phyloP scores from a whole-genome alignment of 2,888 invertebrate species.

The Nymphalis polychloros region DNA sequence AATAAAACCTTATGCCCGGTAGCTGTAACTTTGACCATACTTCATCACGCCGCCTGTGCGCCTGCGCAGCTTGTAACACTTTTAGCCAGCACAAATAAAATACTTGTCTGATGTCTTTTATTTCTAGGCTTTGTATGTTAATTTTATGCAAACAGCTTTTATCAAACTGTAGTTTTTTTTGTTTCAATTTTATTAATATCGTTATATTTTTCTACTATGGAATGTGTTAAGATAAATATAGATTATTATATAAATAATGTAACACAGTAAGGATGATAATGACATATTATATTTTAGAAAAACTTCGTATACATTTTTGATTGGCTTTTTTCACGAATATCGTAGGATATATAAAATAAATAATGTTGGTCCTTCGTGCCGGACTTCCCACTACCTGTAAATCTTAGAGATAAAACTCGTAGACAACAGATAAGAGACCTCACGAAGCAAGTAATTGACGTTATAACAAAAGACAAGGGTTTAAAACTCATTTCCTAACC shows the following conservation, averaged over 20 bases:
- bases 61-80: slow-evolving; percentile 47
- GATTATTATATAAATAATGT: too few relatives aligned
- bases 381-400: slow-evolving; percentile 64
- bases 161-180: not conserved
- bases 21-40: slow-evolving; percentile 45
- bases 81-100: slow-evolving; percentile 40
- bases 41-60: slow-evolving; percentile 46
- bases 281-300: too few relatives aligned
- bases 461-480: slow-evolving; percentile 64
- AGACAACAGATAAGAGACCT: slow-evolving; percentile 64
- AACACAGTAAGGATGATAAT: too few relatives aligned
- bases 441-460: slow-evolving; percentile 74
- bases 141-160: slow-evolving; percentile 38
- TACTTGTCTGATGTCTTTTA: slow-evolving; percentile 49
- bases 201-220: not conserved
- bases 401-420: slow-evolving; percentile 65
- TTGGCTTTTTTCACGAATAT: not conserved
- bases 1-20: slow-evolving; percentile 55
- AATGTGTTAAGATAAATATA: too few relatives aligned
- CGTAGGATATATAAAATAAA: slow-evolving; percentile 40
- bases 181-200: not conserved
- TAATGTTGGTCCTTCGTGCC: slow-evolving; percentile 50
- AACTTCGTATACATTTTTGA: not conserved
- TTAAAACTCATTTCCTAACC: slow-evolving; percentile 51
- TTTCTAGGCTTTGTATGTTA: slow-evolving; percentile 60